Evolutionary conservation across 2,888 invertebrate species (phyloP).

Genomic region (Cephus pygmeus): DNA sequence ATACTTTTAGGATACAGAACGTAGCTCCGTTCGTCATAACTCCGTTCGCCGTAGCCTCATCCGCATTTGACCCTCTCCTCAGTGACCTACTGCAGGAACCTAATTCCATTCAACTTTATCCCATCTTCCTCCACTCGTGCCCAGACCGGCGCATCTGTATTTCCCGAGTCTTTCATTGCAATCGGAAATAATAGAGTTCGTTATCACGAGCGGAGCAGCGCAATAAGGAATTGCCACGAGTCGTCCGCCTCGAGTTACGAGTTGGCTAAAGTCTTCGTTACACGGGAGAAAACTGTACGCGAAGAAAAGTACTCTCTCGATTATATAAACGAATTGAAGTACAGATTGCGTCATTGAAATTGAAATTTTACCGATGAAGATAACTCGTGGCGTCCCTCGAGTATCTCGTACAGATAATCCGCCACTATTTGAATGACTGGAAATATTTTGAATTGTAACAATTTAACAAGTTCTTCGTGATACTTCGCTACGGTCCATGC

Average conservation of each 20-base stretch:
- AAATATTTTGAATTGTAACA: too few relatives aligned
- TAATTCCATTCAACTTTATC: conserved; percentile 9
- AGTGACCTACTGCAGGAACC: background rate
- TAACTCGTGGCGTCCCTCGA: background rate
- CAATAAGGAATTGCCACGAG: conserved; percentile 33
- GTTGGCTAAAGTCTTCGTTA: background rate
- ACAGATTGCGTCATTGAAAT: background rate
- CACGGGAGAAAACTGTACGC: background rate
- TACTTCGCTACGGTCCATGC: background rate
- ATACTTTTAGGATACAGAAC: background rate
- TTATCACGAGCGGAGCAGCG: conserved; percentile 32
- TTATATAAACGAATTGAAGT: background rate
- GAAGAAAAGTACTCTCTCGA: background rate
- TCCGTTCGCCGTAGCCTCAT: background rate
- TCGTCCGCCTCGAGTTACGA: background rate
- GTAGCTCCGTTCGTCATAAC: background rate
- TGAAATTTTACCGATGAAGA: background rate
- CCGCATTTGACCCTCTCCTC: background rate
- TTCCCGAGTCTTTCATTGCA: background rate
- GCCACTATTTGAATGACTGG: too few relatives aligned
- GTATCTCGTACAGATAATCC: too few relatives aligned
- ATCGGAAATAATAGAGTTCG: conserved; percentile 41
- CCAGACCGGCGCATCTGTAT: conserved; percentile 24
- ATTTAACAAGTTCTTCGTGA: too few relatives aligned
- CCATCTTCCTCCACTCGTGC: conserved; percentile 22